phyloP scores from a whole-genome alignment of 1,140 invertebrate species.

The Papilio helenus region DNA sequence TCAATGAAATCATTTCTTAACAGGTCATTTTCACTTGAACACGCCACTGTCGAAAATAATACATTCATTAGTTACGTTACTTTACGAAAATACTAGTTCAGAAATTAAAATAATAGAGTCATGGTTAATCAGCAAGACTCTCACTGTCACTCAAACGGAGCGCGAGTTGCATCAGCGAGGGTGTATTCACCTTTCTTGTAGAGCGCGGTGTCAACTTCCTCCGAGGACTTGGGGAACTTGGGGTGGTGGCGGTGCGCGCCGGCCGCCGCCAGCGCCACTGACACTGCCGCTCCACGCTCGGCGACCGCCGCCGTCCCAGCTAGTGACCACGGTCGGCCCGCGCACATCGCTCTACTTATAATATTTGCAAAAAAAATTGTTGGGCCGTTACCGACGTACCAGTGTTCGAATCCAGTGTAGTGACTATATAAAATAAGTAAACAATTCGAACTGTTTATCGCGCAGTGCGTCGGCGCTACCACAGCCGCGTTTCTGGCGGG shows the following conservation, averaged over 20 bases:
- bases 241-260: constrained; percentile 59
- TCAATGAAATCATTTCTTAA: constrained; percentile 63
- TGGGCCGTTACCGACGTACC: background rate
- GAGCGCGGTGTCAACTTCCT: constrained; percentile 51
- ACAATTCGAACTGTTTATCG: too few relatives aligned
- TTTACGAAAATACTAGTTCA: constrained; percentile 4
- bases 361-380: background rate
- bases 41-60: constrained; percentile 63
- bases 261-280: constrained; percentile 56
- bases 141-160: constrained; percentile 42
- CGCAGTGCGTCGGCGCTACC: too few relatives aligned
- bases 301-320: background rate
- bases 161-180: constrained; percentile 48
- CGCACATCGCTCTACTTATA: background rate
- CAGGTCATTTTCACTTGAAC: constrained; percentile 55
- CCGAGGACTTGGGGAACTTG: constrained; percentile 63
- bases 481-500: background rate
- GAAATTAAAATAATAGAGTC: constrained; percentile 29
- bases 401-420: constrained; percentile 4
- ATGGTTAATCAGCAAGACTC: background rate
- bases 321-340: background rate
- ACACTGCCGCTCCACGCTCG: background rate
- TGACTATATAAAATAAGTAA: background rate
- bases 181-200: constrained; percentile 61
- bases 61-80: constrained; percentile 38